phyloP scores from a whole-genome alignment of 37 sponge, comb jelly and placozoan genomes.

The Halisarca cf. caerulea region DNA sequence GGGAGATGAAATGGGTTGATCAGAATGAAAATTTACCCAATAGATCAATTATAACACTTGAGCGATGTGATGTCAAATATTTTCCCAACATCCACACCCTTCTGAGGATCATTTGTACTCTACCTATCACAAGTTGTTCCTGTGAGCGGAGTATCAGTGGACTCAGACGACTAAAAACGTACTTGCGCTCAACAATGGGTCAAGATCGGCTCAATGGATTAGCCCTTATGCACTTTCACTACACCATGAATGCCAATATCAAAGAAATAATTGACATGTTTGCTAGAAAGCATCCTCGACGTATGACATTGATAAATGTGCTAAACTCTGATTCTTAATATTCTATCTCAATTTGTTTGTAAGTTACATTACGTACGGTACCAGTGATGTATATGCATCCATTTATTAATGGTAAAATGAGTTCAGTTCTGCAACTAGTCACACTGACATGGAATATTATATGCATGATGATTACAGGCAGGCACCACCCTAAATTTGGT shows the following conservation, averaged over 20 bases:
- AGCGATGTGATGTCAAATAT: background rate
- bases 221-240: conserved; percentile 30
- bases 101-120: background rate
- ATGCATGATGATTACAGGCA: no score
- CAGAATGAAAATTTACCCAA: background rate
- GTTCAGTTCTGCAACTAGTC: no score
- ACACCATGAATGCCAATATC: background rate
- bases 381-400: no score
- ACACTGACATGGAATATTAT: no score
- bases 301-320: conserved; percentile 14
- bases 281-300: conserved; percentile 10
- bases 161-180: conserved; percentile 32
- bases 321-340: conserved; percentile 11
- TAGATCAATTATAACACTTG: background rate
- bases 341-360: background rate
- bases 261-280: background rate
- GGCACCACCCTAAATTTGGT: no score
- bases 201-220: conserved; percentile 15
- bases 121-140: conserved; percentile 8
- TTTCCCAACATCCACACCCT: conserved; percentile 19
- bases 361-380: no score
- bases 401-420: no score
- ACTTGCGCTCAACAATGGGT: conserved; percentile 29
- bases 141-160: conserved; percentile 35
- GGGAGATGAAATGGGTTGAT: background rate